phyloP scores from a whole-genome alignment of 2,888 invertebrate species.

The Pantelozetes paolii region DNA sequence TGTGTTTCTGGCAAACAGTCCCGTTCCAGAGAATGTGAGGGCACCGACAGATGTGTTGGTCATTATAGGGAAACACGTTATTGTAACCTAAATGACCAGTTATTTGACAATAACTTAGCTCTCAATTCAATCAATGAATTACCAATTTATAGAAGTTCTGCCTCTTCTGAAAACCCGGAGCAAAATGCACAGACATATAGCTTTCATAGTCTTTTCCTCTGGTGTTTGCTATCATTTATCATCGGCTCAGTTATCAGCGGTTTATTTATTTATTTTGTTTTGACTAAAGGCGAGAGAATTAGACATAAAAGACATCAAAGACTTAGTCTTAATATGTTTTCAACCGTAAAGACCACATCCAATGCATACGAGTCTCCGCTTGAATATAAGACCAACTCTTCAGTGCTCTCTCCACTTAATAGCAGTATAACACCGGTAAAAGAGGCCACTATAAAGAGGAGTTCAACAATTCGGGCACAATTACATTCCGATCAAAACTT shows the following conservation, averaged over 20 bases:
- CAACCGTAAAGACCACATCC: neutral
- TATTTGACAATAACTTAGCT: neutral
- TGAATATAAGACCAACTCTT: conserved; percentile 5
- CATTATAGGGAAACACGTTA: conserved; percentile 26
- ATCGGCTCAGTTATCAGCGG: neutral
- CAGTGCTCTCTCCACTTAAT: neutral
- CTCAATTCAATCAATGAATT: neutral
- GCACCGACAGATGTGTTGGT: conserved; percentile 26
- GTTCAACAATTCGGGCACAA: conserved; percentile 42
- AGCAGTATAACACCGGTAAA: conserved; percentile 33
- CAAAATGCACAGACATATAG: neutral
- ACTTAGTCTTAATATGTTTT: conserved; percentile 12
- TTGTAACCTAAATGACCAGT: conserved; percentile 15
- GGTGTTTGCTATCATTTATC: neutral
- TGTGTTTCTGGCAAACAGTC: conserved; percentile 14
- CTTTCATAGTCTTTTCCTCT: conserved; percentile 3
- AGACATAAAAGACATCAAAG: conserved; percentile 11
- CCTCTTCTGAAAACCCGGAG: neutral
- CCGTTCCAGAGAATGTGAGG: conserved; percentile 2
- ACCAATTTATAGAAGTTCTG: neutral
- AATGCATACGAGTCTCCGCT: conserved; percentile 27
- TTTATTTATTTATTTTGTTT: conserved; percentile 1
- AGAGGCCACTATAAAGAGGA: conserved; percentile 43
- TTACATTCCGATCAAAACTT: conserved; percentile 43
- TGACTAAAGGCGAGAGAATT: neutral